Evolutionary conservation across 2,888 invertebrate genomes (phyloP), one percentile per base, ranked within the genome.

Genomic region (Nomada ferruginata): DNA sequence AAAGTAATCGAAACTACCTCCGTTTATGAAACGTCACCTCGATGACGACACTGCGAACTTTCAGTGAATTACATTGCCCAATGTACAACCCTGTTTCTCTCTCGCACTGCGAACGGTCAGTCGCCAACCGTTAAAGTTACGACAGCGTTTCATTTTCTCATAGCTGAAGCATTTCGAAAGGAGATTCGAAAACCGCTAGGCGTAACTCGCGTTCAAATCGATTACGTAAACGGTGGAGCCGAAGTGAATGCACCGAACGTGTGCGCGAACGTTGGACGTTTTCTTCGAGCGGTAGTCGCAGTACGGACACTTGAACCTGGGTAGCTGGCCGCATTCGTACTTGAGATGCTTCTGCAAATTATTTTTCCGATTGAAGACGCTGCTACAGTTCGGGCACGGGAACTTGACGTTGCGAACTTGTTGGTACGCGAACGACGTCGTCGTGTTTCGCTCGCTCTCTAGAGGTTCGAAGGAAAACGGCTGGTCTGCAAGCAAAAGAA

Each of bases 291-390:
- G 76, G 68, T 91, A 92, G 11, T 86, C 84, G 82, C 94, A 94
- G 65, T 92, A 91, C 36, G 93, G 93, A 80, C 94, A 94, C 77
- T 90, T 91, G 82, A 94, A 94, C 76, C 94, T 89, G 15, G 94
- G 93, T 3, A 86, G 88, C 85, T 93, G 93, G 11, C 93, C 93
- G 76, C 94, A 94, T 81, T 94, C 94, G 87, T 92, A 92, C 77
- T 91, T 91, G 59, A 92, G 89, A 78, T 94, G 93, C 61, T 91
- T 92, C 73, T 91, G 89, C 26, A 92, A 84, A 71, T 91, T 92
- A 68, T 91, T 88, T 79, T 91, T 91, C 59, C 91, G 90, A 55
- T 90, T 90, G 87, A 91, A 93, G 66, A 89, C 86, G 73, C 91
- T 92, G 81, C 86, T 85, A 72, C 93, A 92, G 20, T 89, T 90